These are phyloP conservation scores for Anguilla megastoma DNA, from an alignment of 2,797 vertebrate species.

Conservation along the genomic window DNA sequence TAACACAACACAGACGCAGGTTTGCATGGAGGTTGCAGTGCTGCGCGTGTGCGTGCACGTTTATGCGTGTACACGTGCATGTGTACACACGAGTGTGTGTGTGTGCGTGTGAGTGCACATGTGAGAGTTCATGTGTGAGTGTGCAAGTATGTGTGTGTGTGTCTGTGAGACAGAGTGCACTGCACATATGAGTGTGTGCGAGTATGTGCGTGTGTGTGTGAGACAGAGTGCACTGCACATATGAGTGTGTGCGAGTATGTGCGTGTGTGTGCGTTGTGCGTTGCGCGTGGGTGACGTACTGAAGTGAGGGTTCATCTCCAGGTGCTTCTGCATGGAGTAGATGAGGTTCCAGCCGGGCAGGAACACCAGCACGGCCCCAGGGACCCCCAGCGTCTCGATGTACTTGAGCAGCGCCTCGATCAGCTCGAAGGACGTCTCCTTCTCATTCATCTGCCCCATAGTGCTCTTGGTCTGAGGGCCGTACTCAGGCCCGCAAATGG, in stretches of 20 bases:
- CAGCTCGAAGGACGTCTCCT: constrained; percentile 92
- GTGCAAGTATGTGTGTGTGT: not conserved
- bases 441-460: constrained; percentile 89
- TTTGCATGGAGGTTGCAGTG: not conserved
- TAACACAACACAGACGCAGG: not conserved
- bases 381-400: constrained; percentile 86
- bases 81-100: not conserved
- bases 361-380: constrained; percentile 89
- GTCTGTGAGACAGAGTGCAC: not conserved
- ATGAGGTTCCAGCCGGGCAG: constrained; percentile 97
- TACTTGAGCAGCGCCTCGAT: constrained; percentile 90
- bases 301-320: constrained; percentile 90
- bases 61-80: not conserved
- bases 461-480: constrained; percentile 81
- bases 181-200: too few species aligned
- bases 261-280: not conserved
- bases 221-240: too few species aligned
- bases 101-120: not conserved
- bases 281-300: constrained; percentile 64
- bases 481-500: constrained; percentile 83
- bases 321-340: constrained; percentile 91
- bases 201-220: not conserved
- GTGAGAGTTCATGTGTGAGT: not conserved
- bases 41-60: not conserved
- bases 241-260: too few species aligned